Evolutionary conservation across 2,113 vertebrate species (phyloP), one percentile per base, ranked within the genome.

Genomic region (Solea senegalensis): DNA sequence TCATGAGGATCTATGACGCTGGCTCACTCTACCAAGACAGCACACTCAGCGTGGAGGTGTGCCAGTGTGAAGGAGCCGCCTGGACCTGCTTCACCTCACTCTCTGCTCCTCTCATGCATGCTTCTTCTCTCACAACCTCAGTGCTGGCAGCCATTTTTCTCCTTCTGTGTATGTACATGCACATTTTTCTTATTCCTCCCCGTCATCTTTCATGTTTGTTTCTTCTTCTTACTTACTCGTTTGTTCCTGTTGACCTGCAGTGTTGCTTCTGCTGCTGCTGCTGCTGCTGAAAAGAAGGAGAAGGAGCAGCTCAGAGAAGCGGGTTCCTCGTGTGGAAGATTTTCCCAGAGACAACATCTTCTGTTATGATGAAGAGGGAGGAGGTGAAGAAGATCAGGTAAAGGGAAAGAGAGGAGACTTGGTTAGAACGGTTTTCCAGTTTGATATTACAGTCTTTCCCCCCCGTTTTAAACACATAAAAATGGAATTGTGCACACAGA

Each of bases 361-460:
- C 46, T 69, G 3, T 67, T 91, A 88, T 10, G 39, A 78, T 34
- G 90, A 90, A 64, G 85, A 91, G 46, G 88, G 89, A 39, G 85
- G 88, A 39, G 85, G 88, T 7, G 89, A 89, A 74, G 88, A 89
- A 7, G 88, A 88, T 72, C 28, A 8, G 90, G 90, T 89, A 74
- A 40, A 60, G 6, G 5, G 8, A 7, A 2, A 63, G 52, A 34
- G 6, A 34, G 2, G 26, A 28, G 2, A 12, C 13, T 34, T 34
- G 5, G 34, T 34, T 34, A 34, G 34, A 34, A 4, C 34, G 0
- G 34, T 34, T 34, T 34, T 34, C 5, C 34, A 34, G 34, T 34
- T 34, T 34, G 34, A 34, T 34, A 34, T 34, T 34, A 34, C 34
- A 34, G 34, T 34, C 5, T 34, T 6, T 6, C 34, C 34, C 34